Conservation (phyloP, 2,888 invertebrate species). For the Campoplex nolae region DNA sequence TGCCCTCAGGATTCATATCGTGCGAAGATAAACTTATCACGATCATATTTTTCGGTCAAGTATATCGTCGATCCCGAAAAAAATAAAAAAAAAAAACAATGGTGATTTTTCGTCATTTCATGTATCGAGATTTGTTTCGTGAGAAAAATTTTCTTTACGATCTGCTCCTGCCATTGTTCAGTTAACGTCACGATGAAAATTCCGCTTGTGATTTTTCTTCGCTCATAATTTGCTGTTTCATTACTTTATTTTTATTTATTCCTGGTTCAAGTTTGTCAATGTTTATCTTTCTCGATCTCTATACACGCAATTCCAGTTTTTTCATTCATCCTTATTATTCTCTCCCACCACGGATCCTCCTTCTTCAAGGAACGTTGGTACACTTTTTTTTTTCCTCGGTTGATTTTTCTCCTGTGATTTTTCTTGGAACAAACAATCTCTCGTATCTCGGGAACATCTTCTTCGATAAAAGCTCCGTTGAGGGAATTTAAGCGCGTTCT, state of each 20-base stretch:
- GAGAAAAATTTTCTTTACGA: not conserved
- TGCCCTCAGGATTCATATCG: not conserved
- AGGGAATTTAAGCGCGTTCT: conserved; percentile 43
- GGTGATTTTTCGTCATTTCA: not conserved
- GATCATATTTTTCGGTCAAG: not conserved
- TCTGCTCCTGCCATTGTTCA: not conserved
- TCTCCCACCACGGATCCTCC: not conserved
- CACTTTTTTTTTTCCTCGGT: not conserved
- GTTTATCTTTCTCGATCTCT: conserved; percentile 1
- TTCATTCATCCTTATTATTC: conserved; percentile 19
- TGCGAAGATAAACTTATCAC: not conserved
- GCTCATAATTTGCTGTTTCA: not conserved
- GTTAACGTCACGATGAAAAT: not conserved
- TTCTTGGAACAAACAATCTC: conserved; percentile 24
- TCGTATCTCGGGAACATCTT: conserved; percentile 32
- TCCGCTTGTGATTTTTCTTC: not conserved
- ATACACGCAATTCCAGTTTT: not conserved
- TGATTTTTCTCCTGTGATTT: conserved; percentile 3
- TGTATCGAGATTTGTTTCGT: not conserved
- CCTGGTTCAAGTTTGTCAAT: not conserved
- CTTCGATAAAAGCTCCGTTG: conserved; percentile 48
- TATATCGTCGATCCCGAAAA: not conserved
- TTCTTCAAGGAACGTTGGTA: not conserved
- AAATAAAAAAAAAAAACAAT: not conserved
- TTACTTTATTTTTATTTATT: not conserved